Base-by-base conservation (phyloP, 2,888 invertebrate species). In the Myopa testacea region DNA sequence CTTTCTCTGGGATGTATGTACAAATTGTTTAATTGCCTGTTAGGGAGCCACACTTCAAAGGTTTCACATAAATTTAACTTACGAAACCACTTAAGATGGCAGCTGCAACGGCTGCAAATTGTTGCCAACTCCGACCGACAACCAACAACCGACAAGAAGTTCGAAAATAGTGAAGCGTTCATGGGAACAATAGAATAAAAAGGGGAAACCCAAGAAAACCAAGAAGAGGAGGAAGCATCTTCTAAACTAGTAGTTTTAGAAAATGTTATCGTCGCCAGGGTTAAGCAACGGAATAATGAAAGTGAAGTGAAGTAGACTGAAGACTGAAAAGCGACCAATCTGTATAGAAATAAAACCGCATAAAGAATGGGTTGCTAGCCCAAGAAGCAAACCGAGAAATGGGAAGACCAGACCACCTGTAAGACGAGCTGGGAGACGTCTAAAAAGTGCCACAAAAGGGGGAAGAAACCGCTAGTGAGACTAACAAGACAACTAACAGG, bases 1-100 rank as follows among this genome's bases (percentile, higher is more conserved):
- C 10, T 45, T 45, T 45, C 45, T 45, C 10, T 10, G 1, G 45
- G 45, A 45, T 45, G 45, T 45, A 52, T 65, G 37, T 65, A 65
- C 65, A 75, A 75, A 75, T 69, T 75, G 69, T 69, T 75, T 75
- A 75, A 75, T 75, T 75, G 75, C 60, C 69, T 75, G 68, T 69
- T 75, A 65, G 58, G 19, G 38, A 45, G 34, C 69, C 68, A 50
- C 75, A 75, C 75, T 60, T 58, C 26, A 69, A 75, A 60, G 19
- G 58, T 60, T 75, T 75, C 75, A 45, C 68, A 69, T 60, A 75
- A 75, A 75, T 75, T 75, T 60, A 60, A 69, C 69, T 69, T 60
- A 63, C 19, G 45, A 60, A 69, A 75, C 38, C 69, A 75, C 69
- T 75, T 75, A 69, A 75, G 69, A 75, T 34, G 69, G 26, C 67